Evolutionary conservation across 1,140 invertebrate species (phyloP).

Genomic region (Mylabris phalerata): DNA sequence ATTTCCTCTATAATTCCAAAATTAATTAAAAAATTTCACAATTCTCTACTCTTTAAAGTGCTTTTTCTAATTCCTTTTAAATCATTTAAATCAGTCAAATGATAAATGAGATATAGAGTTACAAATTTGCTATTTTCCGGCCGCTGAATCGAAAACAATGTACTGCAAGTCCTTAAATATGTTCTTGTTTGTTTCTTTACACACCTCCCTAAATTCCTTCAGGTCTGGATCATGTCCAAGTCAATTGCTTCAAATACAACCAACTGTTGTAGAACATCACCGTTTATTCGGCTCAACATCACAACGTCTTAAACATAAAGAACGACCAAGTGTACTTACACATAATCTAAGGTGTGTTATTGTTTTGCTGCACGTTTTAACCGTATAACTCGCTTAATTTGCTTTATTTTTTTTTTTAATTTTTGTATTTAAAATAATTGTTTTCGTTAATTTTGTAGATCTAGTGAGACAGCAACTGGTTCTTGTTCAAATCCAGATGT

Average conservation of each 20-base stretch:
- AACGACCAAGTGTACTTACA: conserved; percentile 34
- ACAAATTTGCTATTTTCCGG: too few species aligned
- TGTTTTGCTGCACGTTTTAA: conserved; percentile 12
- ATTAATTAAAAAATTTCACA: too few species aligned
- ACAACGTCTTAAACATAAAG: conserved; percentile 40
- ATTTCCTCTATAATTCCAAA: too few species aligned
- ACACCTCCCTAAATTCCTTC: conserved; percentile 20
- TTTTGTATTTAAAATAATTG: conserved; percentile 5
- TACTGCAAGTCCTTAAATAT: too few species aligned
- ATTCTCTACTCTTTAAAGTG: too few species aligned
- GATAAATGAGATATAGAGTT: too few species aligned
- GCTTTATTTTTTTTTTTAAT: conserved; percentile 8
- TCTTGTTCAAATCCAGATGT: conserved; percentile 36
- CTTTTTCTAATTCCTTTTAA: too few species aligned
- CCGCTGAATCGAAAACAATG: too few species aligned
- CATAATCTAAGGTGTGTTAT: conserved; percentile 32
- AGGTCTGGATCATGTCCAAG: conserved; percentile 88
- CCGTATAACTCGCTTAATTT: not conserved
- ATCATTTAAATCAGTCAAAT: too few species aligned
- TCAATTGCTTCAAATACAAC: conserved; percentile 65
- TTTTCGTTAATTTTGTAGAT: conserved; percentile 17
- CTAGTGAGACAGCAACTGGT: conserved; percentile 30
- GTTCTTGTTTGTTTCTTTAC: too few species aligned
- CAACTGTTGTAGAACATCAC: conserved; percentile 35
- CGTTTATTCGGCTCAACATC: conserved; percentile 37